phyloP scores from a whole-genome alignment of 2,888 invertebrate genomes.

The Pandemis cinnamomeana region DNA sequence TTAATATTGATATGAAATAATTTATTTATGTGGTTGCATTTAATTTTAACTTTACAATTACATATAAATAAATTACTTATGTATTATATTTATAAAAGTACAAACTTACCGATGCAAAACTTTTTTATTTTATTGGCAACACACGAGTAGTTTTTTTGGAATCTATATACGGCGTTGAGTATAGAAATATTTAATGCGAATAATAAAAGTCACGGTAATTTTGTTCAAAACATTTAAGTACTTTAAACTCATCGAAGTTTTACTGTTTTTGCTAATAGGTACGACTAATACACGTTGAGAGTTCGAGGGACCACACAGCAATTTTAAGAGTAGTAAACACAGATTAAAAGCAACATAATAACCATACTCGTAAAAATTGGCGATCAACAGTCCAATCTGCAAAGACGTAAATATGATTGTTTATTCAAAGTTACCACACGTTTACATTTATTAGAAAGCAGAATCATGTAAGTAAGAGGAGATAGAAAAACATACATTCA shows the following conservation, averaged over 20 bases:
- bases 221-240: not conserved
- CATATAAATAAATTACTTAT: no score
- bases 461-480: conserved; percentile 20
- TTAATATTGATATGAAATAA: no score
- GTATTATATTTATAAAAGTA: no score
- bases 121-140: no score
- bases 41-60: no score
- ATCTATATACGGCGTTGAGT: no score
- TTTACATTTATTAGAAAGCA: conserved; percentile 38
- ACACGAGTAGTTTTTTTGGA: no score
- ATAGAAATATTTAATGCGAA: not conserved
- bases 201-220: not conserved
- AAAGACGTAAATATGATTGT: conserved; percentile 14
- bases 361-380: not conserved
- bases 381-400: conserved; percentile 6
- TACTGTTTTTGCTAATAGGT: not conserved
- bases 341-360: not conserved
- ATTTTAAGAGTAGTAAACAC: not conserved
- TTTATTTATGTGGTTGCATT: no score
- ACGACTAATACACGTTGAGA: not conserved
- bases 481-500: conserved; percentile 53
- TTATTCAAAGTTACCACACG: not conserved
- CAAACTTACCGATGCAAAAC: no score
- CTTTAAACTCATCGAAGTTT: not conserved
- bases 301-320: not conserved